These are phyloP conservation scores for Xenops minutus DNA, from an alignment of 2,797 vertebrate genomes.

Conservation along the genomic window DNA sequence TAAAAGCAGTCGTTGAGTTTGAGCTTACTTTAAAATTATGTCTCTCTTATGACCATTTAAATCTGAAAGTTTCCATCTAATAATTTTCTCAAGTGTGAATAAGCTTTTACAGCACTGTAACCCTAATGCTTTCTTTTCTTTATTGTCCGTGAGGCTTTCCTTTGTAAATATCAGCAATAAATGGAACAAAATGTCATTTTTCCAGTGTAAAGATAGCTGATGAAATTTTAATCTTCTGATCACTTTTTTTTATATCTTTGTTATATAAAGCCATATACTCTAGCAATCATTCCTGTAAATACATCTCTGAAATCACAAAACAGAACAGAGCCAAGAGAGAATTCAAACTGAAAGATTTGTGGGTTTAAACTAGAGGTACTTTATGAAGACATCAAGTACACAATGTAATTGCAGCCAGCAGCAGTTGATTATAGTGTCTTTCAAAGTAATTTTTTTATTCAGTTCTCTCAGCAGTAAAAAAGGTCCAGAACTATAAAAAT, in stretches of 20 bases:
- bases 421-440: conserved; percentile 65
- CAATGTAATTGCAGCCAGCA: conserved; percentile 52
- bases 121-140: background rate
- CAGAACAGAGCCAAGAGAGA: conserved; percentile 1
- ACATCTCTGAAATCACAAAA: conserved; percentile 18
- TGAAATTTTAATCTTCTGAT: conserved; percentile 28
- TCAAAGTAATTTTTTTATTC: conserved; percentile 42
- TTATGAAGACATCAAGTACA: conserved; percentile 52
- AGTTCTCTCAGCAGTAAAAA: conserved; percentile 47
- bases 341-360: conserved; percentile 24
- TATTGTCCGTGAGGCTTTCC: background rate
- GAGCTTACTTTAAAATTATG: conserved; percentile 46
- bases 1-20: conserved; percentile 17
- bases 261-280: background rate
- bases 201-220: conserved; percentile 1
- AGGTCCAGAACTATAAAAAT: conserved; percentile 39
- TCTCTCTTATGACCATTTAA: conserved; percentile 22
- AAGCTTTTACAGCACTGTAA: conserved; percentile 29
- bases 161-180: conserved; percentile 51
- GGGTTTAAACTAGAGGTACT: conserved; percentile 29
- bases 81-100: conserved; percentile 45
- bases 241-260: background rate
- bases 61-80: conserved; percentile 48
- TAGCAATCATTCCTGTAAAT: background rate
- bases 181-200: background rate